Conservation (phyloP, 2,888 invertebrate genomes). For the Eutolmus rufibarbis region DNA sequence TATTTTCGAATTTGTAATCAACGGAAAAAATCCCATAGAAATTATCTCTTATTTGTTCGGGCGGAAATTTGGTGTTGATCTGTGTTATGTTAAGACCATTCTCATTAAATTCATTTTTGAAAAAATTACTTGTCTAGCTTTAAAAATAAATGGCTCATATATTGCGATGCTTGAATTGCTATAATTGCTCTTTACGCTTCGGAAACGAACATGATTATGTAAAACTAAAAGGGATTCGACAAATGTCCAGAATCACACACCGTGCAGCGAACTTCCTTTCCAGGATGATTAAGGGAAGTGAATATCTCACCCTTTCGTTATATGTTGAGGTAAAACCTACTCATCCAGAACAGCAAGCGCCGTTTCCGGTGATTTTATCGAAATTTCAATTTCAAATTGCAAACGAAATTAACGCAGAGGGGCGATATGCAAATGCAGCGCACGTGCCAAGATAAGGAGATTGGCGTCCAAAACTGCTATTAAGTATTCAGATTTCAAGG, state of each 20-base stretch:
- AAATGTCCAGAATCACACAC: not conserved
- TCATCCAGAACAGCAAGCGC: conserved; percentile 34
- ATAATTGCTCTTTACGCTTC: not conserved
- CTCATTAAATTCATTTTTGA: too few species aligned
- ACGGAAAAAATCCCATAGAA: too few species aligned
- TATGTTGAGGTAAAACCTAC: not conserved
- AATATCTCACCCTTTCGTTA: not conserved
- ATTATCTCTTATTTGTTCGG: too few species aligned
- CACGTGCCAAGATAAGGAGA: conserved; percentile 14
- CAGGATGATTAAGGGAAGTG: not conserved
- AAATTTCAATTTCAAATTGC: conserved; percentile 40
- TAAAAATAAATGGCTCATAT: not conserved
- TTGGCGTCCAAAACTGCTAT: not conserved
- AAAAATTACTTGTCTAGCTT: too few species aligned
- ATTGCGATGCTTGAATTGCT: not conserved
- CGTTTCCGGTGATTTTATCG: conserved; percentile 30
- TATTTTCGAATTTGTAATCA: too few species aligned
- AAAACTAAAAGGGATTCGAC: not conserved
- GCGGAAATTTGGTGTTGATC: too few species aligned
- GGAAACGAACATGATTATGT: not conserved
- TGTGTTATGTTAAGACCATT: not conserved
- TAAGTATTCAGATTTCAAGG: conserved; percentile 31
- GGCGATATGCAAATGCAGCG: conserved; percentile 29
- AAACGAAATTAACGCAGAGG: conserved; percentile 15
- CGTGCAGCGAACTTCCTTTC: not conserved